phyloP scores from a whole-genome alignment of 2,888 invertebrate species.

The Steinernema hermaphroditum region DNA sequence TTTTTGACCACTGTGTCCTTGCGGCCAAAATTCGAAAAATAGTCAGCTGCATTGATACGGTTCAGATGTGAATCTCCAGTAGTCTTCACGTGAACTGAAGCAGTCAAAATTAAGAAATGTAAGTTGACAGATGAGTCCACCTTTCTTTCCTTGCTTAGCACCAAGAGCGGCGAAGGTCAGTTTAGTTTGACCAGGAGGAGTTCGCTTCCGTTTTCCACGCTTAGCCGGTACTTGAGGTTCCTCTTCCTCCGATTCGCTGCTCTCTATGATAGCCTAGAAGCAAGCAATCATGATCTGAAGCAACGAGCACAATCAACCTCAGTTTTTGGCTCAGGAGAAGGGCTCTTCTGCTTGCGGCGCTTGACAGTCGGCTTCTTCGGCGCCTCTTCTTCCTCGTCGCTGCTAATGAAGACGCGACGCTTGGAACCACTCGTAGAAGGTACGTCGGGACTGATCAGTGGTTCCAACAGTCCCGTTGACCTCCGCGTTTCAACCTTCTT shows the following conservation, averaged over 20 bases:
- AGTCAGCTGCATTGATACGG: neutral
- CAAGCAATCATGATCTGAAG: neutral
- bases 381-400: neutral
- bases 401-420: neutral
- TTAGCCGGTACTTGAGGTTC: neutral
- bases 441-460: neutral
- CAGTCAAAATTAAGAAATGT: no score
- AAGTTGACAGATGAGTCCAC: neutral
- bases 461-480: neutral
- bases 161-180: neutral
- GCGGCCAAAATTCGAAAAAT: neutral
- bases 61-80: neutral
- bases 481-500: neutral
- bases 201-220: neutral
- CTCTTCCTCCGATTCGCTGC: neutral
- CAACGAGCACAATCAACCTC: neutral
- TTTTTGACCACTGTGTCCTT: neutral
- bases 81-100: neutral
- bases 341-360: conserved; percentile 12
- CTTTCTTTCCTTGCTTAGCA: neutral
- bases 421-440: neutral
- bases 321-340: conserved; percentile 2
- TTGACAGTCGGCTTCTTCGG: neutral
- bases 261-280: neutral
- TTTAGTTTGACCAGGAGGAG: conserved; percentile 13